Percentiles rank a stretch among this genome's conserved stretches.
These are phyloP conservation scores for Cyclophora punctaria DNA, from an alignment of 2,888 invertebrate genomes.

Conservation along the genomic window DNA sequence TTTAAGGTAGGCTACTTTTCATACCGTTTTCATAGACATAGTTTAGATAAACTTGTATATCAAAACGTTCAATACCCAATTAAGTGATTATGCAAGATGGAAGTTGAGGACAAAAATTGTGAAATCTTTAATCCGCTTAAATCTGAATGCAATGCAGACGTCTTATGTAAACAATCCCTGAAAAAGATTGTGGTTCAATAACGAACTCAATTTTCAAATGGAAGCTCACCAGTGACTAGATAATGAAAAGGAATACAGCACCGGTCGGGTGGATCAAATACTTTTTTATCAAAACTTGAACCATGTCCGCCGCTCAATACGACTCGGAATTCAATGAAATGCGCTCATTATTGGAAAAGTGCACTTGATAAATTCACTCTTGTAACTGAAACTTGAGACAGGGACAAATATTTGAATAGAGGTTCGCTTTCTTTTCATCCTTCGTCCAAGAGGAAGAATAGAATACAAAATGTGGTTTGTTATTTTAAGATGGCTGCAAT, in stretches of 20 bases:
- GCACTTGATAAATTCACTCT: slow-evolving; percentile 26
- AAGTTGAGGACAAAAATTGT: too few relatives aligned
- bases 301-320: slow-evolving; percentile 28
- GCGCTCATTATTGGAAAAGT: slow-evolving; percentile 30
- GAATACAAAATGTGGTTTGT: too few relatives aligned
- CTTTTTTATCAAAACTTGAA: slow-evolving; percentile 30
- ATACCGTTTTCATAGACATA: too few relatives aligned
- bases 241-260: slow-evolving; percentile 28
- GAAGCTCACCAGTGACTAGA: slow-evolving; percentile 22
- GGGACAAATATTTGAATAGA: slow-evolving; percentile 21
- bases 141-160: not conserved
- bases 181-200: slow-evolving; percentile 19
- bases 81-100: too few relatives aligned
- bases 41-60: too few relatives aligned
- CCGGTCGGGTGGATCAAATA: slow-evolving; percentile 16
- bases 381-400: slow-evolving; percentile 22
- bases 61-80: too few relatives aligned
- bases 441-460: too few relatives aligned
- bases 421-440: slow-evolving; percentile 13
- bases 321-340: slow-evolving; percentile 34
- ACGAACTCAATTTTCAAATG: slow-evolving; percentile 24
- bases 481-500: too few relatives aligned
- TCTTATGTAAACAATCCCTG: not conserved
- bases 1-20: too few relatives aligned
- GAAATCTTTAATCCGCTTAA: too few relatives aligned